phyloP scores from a whole-genome alignment of 2,888 invertebrate genomes.

The Branchellion lobata region DNA sequence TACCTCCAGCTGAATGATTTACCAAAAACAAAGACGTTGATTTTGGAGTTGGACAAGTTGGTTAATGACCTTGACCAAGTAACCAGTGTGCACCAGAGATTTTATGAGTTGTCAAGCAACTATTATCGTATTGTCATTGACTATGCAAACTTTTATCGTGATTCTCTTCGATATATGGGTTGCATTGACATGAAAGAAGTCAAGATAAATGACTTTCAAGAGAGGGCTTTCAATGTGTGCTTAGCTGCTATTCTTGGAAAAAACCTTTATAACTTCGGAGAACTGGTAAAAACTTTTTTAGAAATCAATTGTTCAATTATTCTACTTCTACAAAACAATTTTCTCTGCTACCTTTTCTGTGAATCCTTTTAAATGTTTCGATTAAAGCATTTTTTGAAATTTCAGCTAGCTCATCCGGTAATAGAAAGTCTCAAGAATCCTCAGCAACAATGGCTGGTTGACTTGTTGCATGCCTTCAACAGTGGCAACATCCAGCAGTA shows the following conservation, averaged over 20 bases:
- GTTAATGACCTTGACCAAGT: constrained; percentile 87
- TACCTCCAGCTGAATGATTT: constrained; percentile 62
- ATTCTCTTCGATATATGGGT: constrained; percentile 78
- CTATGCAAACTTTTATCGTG: constrained; percentile 90
- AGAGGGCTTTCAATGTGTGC: constrained; percentile 82
- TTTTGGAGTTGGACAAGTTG: constrained; percentile 70
- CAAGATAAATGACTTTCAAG: constrained; percentile 57
- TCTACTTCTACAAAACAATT: no score
- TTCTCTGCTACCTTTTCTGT: no score
- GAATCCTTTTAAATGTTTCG: no score
- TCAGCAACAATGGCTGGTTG: constrained; percentile 76
- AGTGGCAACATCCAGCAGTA: constrained; percentile 69
- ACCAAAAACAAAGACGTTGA: constrained; percentile 58
- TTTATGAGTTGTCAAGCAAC: constrained; percentile 87
- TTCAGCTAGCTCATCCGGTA: constrained; percentile 86
- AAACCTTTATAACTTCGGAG: constrained; percentile 93
- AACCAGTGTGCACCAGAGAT: constrained; percentile 87
- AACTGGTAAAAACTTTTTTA: no score
- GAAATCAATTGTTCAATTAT: no score
- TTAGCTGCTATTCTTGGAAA: constrained; percentile 83
- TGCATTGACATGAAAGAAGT: constrained; percentile 73
- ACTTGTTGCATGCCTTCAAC: constrained; percentile 70
- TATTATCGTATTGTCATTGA: constrained; percentile 74
- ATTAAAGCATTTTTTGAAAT: not conserved
- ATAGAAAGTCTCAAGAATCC: constrained; percentile 80